Evolutionary conservation across 2,888 invertebrate genomes (phyloP).

Genomic region (Trisateles emortualis): DNA sequence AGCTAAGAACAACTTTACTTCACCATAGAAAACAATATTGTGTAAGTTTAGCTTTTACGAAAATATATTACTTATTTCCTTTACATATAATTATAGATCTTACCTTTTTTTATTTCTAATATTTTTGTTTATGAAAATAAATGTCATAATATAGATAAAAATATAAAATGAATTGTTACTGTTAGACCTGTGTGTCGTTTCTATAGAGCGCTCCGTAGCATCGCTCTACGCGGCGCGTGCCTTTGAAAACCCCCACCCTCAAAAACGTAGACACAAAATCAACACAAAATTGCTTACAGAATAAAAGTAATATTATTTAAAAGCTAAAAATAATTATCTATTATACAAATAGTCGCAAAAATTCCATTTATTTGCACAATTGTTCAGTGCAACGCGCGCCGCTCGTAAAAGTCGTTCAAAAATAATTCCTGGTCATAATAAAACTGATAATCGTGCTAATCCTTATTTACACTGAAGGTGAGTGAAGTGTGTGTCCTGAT

Average conservation of each 20-base stretch:
- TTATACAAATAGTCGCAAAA: slow-evolving; percentile 60
- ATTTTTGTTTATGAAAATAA: too few relatives aligned
- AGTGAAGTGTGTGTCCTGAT: slow-evolving; percentile 79
- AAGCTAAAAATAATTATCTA: slow-evolving; percentile 58
- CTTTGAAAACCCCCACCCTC: slow-evolving; percentile 1
- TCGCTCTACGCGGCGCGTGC: slow-evolving; percentile 23
- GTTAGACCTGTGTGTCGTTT: too few relatives aligned
- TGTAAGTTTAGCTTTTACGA: too few relatives aligned
- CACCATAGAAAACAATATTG: too few relatives aligned
- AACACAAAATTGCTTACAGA: not conserved
- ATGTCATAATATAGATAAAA: too few relatives aligned
- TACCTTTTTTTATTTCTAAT: too few relatives aligned
- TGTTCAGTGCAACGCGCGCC: slow-evolving; percentile 63
- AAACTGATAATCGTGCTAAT: slow-evolving; percentile 81
- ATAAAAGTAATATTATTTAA: slow-evolving; percentile 23
- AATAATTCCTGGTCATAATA: slow-evolving; percentile 72
- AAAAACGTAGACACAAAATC: not conserved
- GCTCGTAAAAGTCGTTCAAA: slow-evolving; percentile 61
- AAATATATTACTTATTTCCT: too few relatives aligned
- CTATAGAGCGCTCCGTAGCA: not conserved
- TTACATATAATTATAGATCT: too few relatives aligned
- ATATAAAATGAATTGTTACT: too few relatives aligned
- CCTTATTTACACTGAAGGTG: slow-evolving; percentile 80
- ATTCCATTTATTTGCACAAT: slow-evolving; percentile 76
- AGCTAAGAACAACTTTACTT: too few relatives aligned